Evolutionary conservation across 2,888 invertebrate species (phyloP), one percentile per base, ranked within the genome.

Genomic region (Notodonta dromedarius): DNA sequence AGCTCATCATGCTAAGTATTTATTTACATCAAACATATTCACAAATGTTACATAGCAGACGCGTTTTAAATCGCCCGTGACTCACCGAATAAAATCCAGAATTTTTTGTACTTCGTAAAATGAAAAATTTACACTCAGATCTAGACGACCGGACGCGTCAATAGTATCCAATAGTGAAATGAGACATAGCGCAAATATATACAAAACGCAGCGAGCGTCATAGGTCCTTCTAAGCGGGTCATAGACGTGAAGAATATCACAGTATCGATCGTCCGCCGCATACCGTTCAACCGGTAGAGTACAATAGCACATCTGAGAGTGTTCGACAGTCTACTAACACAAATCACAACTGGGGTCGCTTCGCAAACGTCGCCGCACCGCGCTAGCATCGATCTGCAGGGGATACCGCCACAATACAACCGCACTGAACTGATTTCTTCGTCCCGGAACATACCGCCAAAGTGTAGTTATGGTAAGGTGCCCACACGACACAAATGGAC

Each of bases 51-150:
- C 13, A n/a, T n/a, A 6, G 13, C 46, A 46, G 46, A 46, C n/a
- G 46, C 46, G n/a, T 46, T 46, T 42, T 42, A 11, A 4, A 42
- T 42, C 9, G 9, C 12, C 42, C 9, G 12, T 42, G 12, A 11
- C 9, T 12, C 42, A 12, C 12, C 42, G 9, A 42, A 42, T 42
- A 11, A 63, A 66, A 65, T 69, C 71, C 62, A 70, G 58, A 70
- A 63, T 61, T 78, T 61, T 78, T 79, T 77, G 80, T 80, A 80
- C 80, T 79, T 73, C 57, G 59, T 68, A 66, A 70, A 73, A 71
- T 61, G 70, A 75, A 68, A 66, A 65, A 67, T 50, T 58, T 44
- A 66, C 57, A 69, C 54, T 67, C 70, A 67, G 70, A 70, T 70
- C 65, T 70, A 65, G 39, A 50, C 35, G 24, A 16, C 35, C 44